Base-by-base conservation (phyloP, 2,888 invertebrate species). In the Chymomyza fuscimana region DNA sequence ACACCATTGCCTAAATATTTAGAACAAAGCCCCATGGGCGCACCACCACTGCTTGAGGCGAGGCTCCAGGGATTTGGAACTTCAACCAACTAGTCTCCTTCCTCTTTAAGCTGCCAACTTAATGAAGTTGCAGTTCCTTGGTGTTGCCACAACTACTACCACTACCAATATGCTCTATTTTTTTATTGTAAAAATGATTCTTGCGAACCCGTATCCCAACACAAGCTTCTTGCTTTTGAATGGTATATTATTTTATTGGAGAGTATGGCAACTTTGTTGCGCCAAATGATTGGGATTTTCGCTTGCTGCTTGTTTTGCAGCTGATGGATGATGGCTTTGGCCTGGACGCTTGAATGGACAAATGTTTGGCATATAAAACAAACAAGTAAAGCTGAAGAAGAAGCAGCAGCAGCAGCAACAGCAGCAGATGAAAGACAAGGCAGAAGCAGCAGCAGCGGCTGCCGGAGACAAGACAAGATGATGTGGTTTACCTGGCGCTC, bases 401-500 rank as follows among this genome's bases (percentile, higher is more conserved):
- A 70, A 63, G 32, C 32, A 52, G 54, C 46, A 6, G 22, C 46
- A 54, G 54, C 61, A 65, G 6, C 40, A 66, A 65, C 52, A 67
- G 66, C 46, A 32, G 12, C 29, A 59, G 16, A 7, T 16, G 40
- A 56, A 22, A 22, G 22, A 74, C 73, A 70, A 73, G 68, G 76
- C 12, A 46, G 40, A 10, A 46, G 40, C 40, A 59, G 60, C 63
- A 64, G 50, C 19, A 52, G 15, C 29, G 29, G 9, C 12, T 63
- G 56, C 22, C 22, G n/a, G 19, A 29, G 61, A 67, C 61, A 67
- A 63, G 62, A 65, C 71, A 73, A 71, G 52, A 65, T 62, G 59
- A 69, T 63, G 65, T 51, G 82, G 86, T 73, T 86, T 83, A 83
- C 83, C 86, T 83, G 86, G 83, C 83, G 83, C 83, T 83, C 74